phyloP scores from a whole-genome alignment of 1,140 invertebrate species.

The Eubasilissa regina region DNA sequence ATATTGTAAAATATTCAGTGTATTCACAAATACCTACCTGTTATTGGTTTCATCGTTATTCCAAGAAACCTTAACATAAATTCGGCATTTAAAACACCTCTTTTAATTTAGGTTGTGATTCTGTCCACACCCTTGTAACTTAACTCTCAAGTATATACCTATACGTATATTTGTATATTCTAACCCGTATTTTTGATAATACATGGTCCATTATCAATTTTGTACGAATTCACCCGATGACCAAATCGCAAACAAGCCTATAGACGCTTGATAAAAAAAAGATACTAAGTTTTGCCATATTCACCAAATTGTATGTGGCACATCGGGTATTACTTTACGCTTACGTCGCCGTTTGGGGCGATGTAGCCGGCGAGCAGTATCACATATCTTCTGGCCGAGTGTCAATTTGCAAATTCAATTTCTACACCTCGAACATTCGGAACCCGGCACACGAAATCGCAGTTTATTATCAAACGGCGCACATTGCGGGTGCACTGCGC shows the following conservation, averaged over 20 bases:
- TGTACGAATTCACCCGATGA: neutral
- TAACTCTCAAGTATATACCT: too few species aligned
- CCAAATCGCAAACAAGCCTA: constrained; percentile 13
- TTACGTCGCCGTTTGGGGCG: constrained; percentile 35
- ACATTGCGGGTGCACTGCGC: neutral
- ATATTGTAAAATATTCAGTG: neutral
- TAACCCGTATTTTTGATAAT: constrained; percentile 16
- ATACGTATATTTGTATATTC: neutral
- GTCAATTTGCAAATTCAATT: constrained; percentile 48
- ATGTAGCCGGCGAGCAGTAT: constrained; percentile 35
- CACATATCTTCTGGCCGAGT: constrained; percentile 43
- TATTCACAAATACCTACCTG: neutral
- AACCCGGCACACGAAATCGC: neutral
- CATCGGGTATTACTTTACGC: constrained; percentile 42
- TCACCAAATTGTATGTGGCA: constrained; percentile 44
- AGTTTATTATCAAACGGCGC: neutral
- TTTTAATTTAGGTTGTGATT: too few species aligned
- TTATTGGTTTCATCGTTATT: neutral
- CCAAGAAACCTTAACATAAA: too few species aligned
- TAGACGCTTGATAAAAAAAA: constrained; percentile 23
- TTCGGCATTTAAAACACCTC: too few species aligned
- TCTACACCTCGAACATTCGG: constrained; percentile 43
- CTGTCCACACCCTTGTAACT: too few species aligned
- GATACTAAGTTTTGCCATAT: constrained; percentile 21
- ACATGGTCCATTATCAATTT: constrained; percentile 4